Evolutionary conservation across 2,797 vertebrate genomes (phyloP).

Genomic region (Tympanoctomys barrerae): DNA sequence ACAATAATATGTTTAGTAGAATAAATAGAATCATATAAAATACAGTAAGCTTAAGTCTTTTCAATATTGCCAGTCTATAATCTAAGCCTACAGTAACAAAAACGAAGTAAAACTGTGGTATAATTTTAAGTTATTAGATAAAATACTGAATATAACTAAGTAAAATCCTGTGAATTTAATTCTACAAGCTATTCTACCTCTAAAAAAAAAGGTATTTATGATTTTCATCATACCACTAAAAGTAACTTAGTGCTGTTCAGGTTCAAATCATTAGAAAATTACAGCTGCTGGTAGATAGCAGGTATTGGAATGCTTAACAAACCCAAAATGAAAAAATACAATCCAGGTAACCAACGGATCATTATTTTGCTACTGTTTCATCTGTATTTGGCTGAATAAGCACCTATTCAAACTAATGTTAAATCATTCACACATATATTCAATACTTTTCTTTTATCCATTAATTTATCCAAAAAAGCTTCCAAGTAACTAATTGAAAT

Average conservation of each 20-base stretch:
- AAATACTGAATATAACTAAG: slow-evolving; percentile 56
- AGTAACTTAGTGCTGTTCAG: slow-evolving; percentile 46
- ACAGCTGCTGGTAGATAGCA: slow-evolving; percentile 47
- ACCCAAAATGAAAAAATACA: slow-evolving; percentile 65
- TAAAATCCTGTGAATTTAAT: slow-evolving; percentile 57
- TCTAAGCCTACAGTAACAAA: slow-evolving; percentile 61
- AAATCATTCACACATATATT: slow-evolving; percentile 52
- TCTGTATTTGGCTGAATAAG: slow-evolving; percentile 59
- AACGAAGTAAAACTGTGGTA: slow-evolving; percentile 48
- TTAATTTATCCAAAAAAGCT: slow-evolving; percentile 74
- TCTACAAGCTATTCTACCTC: slow-evolving; percentile 56
- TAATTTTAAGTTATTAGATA: slow-evolving; percentile 62
- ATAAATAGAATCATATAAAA: slow-evolving; percentile 31
- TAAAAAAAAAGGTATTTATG: slow-evolving; percentile 67
- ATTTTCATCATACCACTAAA: slow-evolving; percentile 75
- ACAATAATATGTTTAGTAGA: slow-evolving; percentile 32
- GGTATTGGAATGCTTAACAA: not conserved
- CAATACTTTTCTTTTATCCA: slow-evolving; percentile 66
- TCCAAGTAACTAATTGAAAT: slow-evolving; percentile 79
- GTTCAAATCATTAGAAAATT: slow-evolving; percentile 64
- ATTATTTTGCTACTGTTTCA: slow-evolving; percentile 41
- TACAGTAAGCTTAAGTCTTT: slow-evolving; percentile 41
- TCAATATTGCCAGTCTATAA: slow-evolving; percentile 28
- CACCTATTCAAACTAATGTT: not conserved
- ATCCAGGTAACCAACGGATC: slow-evolving; percentile 56